These are phyloP conservation scores for Sesamia nonagrioides DNA, from an alignment of 1,140 invertebrate genomes.

Conservation along the genomic window DNA sequence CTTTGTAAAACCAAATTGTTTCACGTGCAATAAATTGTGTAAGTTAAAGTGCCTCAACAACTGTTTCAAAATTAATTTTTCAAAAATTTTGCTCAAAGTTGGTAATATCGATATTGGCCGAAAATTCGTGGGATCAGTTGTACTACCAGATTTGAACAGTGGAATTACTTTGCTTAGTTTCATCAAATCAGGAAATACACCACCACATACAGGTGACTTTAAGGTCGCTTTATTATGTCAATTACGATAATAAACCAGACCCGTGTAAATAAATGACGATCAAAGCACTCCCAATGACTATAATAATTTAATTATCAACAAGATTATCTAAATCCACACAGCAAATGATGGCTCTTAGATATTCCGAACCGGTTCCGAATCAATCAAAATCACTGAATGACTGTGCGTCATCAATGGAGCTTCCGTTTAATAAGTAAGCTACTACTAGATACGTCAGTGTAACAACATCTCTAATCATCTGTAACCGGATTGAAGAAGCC, in stretches of 20 bases:
- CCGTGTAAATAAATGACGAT: background rate
- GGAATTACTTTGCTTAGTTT: no score
- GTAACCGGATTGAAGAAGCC: constrained; percentile 32
- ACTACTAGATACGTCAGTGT: background rate
- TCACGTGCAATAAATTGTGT: no score
- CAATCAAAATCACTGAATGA: constrained; percentile 35
- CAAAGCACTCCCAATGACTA: background rate
- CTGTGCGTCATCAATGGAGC: constrained; percentile 30
- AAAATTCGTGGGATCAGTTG: no score
- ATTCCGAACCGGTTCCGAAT: constrained; percentile 18
- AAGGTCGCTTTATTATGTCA: background rate
- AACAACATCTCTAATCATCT: background rate
- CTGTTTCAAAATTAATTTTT: no score
- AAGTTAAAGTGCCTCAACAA: no score
- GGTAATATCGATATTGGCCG: no score
- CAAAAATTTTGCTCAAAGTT: no score
- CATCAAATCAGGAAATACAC: no score
- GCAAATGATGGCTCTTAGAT: background rate
- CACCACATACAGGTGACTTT: background rate
- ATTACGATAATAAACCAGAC: background rate
- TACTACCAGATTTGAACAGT: no score
- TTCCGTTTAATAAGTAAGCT: constrained; percentile 35
- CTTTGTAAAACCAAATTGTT: no score
- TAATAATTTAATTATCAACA: constrained; percentile 12
- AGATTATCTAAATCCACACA: background rate